Evolutionary conservation across 2,888 invertebrate species (phyloP).

Genomic region (Uropetala carovei): DNA sequence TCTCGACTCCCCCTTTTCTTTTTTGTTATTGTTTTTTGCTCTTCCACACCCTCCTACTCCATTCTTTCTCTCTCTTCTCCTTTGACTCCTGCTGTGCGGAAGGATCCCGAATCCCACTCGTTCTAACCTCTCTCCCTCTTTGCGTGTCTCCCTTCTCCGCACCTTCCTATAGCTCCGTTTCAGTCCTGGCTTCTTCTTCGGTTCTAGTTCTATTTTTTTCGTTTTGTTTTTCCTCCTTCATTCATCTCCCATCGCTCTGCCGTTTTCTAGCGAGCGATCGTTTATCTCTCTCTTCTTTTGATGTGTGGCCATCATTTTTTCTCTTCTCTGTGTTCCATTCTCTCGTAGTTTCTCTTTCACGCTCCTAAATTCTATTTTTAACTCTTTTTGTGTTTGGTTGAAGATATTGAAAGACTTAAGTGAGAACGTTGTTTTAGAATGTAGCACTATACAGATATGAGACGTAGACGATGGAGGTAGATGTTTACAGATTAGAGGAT

Average conservation of each 20-base stretch:
- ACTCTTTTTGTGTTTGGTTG: background rate
- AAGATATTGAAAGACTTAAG: background rate
- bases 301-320: background rate
- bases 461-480: too few species aligned
- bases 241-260: background rate
- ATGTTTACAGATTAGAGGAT: too few species aligned
- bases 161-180: too few species aligned
- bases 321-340: background rate
- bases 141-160: background rate
- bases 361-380: background rate
- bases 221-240: background rate
- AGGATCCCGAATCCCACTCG: background rate
- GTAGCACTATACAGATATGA: background rate
- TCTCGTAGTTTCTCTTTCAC: background rate
- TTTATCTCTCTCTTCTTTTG: background rate
- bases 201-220: background rate
- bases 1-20: background rate
- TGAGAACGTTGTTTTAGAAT: background rate
- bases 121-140: background rate
- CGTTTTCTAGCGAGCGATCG: background rate
- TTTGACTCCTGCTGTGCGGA: background rate
- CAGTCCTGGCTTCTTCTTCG: too few species aligned
- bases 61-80: background rate
- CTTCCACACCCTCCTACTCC: background rate
- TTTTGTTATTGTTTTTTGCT: conserved; percentile 30